Percentiles rank a stretch among this genome's conserved stretches.
These are phyloP conservation scores for Xerus rutilus DNA, from an alignment of 2,797 vertebrate genomes.

Conservation along the genomic window DNA sequence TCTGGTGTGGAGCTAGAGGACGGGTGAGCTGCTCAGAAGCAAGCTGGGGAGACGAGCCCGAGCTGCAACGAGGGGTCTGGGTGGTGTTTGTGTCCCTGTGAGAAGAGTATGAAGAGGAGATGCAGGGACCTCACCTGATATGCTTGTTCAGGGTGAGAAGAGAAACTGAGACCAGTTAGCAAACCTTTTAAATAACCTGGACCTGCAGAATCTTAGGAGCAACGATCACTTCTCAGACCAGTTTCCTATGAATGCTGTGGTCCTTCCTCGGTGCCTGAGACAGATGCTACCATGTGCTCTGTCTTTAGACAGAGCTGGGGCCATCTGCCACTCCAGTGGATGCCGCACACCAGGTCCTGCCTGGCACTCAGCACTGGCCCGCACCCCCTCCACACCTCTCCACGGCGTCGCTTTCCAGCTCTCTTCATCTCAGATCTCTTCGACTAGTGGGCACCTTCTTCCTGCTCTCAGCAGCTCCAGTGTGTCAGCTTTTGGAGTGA, in stretches of 20 bases:
- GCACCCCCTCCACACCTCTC: too few relatives aligned
- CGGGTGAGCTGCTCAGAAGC: neutral
- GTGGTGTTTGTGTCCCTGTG: neutral
- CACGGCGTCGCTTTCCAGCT: accelerated
- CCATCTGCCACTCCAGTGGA: accelerated
- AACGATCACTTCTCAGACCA: neutral
- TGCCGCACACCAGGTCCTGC: accelerated
- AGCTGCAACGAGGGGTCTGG: neutral
- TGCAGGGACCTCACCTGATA: neutral
- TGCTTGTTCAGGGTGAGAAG: neutral
- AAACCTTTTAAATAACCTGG: neutral
- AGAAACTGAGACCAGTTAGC: neutral
- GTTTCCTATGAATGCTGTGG: neutral
- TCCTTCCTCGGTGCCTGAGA: neutral
- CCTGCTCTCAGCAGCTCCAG: neutral
- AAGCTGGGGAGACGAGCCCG: neutral
- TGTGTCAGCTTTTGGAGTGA: neutral
- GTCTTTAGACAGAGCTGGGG: neutral
- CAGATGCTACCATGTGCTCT: too few relatives aligned
- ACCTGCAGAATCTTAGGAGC: neutral
- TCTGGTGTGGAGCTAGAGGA: neutral
- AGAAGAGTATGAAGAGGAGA: neutral
- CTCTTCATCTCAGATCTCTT: neutral
- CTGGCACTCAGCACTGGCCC: neutral
- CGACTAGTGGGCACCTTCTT: neutral